Conservation (phyloP, 2,888 invertebrate species). For the Stomorhina lunata region DNA sequence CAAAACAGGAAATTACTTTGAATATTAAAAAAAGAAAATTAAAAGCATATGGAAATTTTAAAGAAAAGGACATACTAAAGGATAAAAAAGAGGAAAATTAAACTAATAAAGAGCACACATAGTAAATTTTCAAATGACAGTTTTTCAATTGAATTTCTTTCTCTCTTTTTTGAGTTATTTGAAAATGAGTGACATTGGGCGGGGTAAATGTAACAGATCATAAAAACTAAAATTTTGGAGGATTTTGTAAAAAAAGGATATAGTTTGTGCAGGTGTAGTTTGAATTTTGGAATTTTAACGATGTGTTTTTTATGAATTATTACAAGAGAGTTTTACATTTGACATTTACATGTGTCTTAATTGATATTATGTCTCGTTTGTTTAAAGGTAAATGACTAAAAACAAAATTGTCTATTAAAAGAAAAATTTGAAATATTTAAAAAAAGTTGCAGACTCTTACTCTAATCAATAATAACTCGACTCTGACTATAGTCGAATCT, state of each 20-base stretch:
- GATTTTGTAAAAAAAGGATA: not conserved
- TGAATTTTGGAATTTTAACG: constrained; percentile 39
- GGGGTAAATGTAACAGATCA: constrained; percentile 72
- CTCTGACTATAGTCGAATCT: too few relatives aligned
- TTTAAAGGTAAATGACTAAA: constrained; percentile 39
- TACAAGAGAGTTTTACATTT: constrained; percentile 37
- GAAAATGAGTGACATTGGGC: constrained; percentile 50
- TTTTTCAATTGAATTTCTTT: constrained; percentile 8
- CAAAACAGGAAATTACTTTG: constrained; percentile 68
- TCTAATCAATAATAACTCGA: too few relatives aligned
- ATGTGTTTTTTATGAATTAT: constrained; percentile 56
- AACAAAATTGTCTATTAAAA: constrained; percentile 36
- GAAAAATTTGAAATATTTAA: not conserved
- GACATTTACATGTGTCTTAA: constrained; percentile 58
- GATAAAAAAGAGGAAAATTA: constrained; percentile 22
- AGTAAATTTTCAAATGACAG: constrained; percentile 56
- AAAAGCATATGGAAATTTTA: constrained; percentile 52
- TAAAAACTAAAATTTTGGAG: constrained; percentile 69
- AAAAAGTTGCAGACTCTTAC: too few relatives aligned
- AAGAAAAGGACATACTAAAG: constrained; percentile 45
- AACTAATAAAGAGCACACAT: constrained; percentile 16
- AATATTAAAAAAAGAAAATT: constrained; percentile 14
- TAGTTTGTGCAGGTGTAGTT: not conserved
- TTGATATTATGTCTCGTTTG: constrained; percentile 43
- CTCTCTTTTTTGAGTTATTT: not conserved